These are phyloP conservation scores for Arctia plantaginis DNA, from an alignment of 2,888 invertebrate genomes.

Conservation along the genomic window DNA sequence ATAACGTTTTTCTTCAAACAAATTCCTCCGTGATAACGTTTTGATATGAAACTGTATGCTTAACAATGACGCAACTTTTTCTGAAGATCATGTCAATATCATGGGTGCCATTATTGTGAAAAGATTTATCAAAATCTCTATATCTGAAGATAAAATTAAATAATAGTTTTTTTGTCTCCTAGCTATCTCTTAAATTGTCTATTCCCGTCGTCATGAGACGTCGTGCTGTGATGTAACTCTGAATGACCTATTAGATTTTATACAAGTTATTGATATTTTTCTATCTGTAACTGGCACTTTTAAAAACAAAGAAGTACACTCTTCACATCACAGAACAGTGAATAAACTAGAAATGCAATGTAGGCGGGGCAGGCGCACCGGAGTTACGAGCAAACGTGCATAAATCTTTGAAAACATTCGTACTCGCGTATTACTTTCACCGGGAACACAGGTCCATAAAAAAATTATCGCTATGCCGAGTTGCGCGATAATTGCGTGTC, in stretches of 20 bases:
- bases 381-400: too few species aligned
- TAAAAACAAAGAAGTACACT: neutral
- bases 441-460: too few species aligned
- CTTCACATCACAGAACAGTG: too few species aligned
- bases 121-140: constrained; percentile 19
- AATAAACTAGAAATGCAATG: too few species aligned
- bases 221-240: neutral
- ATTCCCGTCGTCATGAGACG: neutral
- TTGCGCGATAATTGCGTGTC: too few species aligned
- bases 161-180: neutral
- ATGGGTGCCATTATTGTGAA: constrained; percentile 14
- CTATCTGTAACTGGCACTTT: too few species aligned
- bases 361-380: too few species aligned
- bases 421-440: too few species aligned
- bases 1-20: constrained; percentile 70
- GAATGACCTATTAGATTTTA: neutral
- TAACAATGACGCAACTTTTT: constrained; percentile 18
- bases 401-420: too few species aligned
- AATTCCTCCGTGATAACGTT: constrained; percentile 64
- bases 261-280: neutral
- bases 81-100: constrained; percentile 35
- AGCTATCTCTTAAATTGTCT: neutral
- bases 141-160: constrained; percentile 8
- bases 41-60: constrained; percentile 55
- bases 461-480: too few species aligned